Conservation (phyloP, 2,113 vertebrate species). For the Cromileptes altivelis region DNA sequence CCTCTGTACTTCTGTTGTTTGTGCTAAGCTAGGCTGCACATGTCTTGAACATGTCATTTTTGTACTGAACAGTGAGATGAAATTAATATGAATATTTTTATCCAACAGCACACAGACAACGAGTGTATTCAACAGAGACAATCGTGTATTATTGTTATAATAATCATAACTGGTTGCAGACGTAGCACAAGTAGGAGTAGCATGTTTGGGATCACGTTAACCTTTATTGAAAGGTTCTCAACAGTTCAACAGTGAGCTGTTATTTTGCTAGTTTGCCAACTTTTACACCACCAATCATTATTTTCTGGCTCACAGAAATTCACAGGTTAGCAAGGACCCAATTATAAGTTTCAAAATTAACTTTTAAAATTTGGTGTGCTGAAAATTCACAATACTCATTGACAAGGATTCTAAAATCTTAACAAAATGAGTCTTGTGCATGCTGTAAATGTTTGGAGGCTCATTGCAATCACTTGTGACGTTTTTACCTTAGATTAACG, state of each 20-base stretch:
- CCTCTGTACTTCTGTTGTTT: background rate
- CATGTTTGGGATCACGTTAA: background rate
- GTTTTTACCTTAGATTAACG: too few relatives aligned
- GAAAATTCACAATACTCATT: too few relatives aligned
- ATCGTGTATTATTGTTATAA: background rate
- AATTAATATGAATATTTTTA: background rate
- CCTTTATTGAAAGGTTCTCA: background rate
- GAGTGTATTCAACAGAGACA: background rate
- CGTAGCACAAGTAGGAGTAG: too few relatives aligned
- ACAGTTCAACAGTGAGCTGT: background rate
- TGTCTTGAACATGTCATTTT: background rate
- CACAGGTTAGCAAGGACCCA: too few relatives aligned
- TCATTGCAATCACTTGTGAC: too few relatives aligned
- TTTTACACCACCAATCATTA: too few relatives aligned
- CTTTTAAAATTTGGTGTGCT: too few relatives aligned
- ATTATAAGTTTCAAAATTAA: too few relatives aligned
- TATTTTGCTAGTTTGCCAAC: background rate
- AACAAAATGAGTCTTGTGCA: too few relatives aligned
- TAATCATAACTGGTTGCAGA: background rate
- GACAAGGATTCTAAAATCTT: too few relatives aligned
- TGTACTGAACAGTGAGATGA: background rate
- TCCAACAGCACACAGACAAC: background rate
- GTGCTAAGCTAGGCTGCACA: conserved; percentile 2
- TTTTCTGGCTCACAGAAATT: too few relatives aligned
- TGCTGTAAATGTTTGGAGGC: too few relatives aligned